phyloP scores from a whole-genome alignment of 2,797 vertebrate genomes.

The Sphenodon punctatus region DNA sequence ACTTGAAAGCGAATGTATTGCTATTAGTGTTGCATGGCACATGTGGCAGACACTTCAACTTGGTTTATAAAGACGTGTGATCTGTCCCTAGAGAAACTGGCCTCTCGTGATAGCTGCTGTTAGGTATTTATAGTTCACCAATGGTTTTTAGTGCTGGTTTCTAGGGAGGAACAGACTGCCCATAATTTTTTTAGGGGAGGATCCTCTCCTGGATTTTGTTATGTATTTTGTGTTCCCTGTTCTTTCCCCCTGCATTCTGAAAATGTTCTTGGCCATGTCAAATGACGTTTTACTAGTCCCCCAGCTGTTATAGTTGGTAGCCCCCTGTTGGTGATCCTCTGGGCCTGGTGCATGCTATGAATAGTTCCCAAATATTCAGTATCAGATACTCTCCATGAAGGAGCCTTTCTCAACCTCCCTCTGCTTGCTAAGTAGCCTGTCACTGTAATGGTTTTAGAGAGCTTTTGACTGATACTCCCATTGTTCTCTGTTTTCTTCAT shows the following conservation, averaged over 20 bases:
- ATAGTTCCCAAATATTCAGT: neutral
- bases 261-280: neutral
- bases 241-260: neutral
- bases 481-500: neutral
- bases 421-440: neutral
- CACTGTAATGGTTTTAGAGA: no score
- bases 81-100: neutral
- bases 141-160: neutral
- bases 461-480: no score
- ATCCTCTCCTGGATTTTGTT: neutral
- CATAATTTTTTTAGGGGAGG: neutral
- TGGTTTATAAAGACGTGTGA: neutral
- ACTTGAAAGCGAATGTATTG: no score
- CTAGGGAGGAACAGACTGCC: neutral
- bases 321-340: neutral
- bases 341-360: neutral
- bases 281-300: neutral
- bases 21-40: no score
- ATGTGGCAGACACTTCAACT: no score
- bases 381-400: no score
- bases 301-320: neutral
- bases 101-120: neutral
- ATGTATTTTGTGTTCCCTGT: neutral
- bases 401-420: neutral
- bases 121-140: neutral